phyloP scores from a whole-genome alignment of 2,888 invertebrate genomes.

The Gnatocerus cornutus region DNA sequence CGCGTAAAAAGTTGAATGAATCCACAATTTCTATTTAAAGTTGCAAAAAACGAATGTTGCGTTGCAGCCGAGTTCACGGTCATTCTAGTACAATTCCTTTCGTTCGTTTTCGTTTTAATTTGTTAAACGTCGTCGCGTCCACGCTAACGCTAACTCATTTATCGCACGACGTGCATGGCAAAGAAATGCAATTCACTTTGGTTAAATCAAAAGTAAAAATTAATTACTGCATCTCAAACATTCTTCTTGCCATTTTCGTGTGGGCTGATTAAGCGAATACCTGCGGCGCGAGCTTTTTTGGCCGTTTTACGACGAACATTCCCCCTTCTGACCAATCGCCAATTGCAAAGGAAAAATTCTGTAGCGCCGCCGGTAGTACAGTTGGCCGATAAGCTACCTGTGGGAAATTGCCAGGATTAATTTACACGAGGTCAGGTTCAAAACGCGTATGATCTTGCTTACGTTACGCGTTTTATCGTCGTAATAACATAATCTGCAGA shows the following conservation, averaged over 20 bases:
- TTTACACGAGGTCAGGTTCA: constrained; percentile 50
- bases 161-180: constrained; percentile 21
- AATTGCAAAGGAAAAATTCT: background rate
- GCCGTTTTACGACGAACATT: background rate
- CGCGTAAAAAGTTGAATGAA: constrained; percentile 54
- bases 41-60: constrained; percentile 51
- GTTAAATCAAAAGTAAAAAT: constrained; percentile 28
- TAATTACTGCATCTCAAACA: constrained; percentile 22
- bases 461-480: constrained; percentile 51
- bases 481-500: constrained; percentile 50
- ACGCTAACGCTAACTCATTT: constrained; percentile 40
- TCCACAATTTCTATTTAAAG: constrained; percentile 51
- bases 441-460: constrained; percentile 48
- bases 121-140: constrained; percentile 50
- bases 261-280: constrained; percentile 28
- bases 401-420: constrained; percentile 41
- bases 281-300: constrained; percentile 11
- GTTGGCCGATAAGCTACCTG: constrained; percentile 15
- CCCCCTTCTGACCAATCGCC: background rate
- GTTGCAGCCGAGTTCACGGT: constrained; percentile 55
- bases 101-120: constrained; percentile 53
- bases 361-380: background rate
- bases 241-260: constrained; percentile 19
- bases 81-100: constrained; percentile 55
- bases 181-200: constrained; percentile 10